These are phyloP conservation scores for Thelaira solivaga DNA, from an alignment of 2,888 invertebrate genomes.

Conservation along the genomic window DNA sequence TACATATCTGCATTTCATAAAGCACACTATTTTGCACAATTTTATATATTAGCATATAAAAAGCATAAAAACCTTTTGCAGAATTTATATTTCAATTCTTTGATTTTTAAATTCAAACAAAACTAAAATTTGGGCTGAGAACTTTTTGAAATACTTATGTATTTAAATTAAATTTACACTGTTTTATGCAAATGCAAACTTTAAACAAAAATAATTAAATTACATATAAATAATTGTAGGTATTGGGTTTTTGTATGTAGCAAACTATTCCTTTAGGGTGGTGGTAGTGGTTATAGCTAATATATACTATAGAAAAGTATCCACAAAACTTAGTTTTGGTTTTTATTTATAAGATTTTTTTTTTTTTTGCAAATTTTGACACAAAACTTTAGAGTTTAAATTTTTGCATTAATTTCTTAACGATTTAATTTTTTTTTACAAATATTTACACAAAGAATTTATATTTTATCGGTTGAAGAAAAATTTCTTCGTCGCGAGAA, in stretches of 20 bases:
- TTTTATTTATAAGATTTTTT: conserved; percentile 14
- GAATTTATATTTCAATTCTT: neutral
- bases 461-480: conserved; percentile 67
- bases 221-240: conserved; percentile 17
- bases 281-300: conserved; percentile 32
- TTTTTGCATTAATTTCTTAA: conserved; percentile 66
- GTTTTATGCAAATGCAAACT: conserved; percentile 33
- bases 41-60: neutral
- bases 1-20: too few relatives aligned
- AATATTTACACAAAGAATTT: conserved; percentile 75
- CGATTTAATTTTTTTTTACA: conserved; percentile 70
- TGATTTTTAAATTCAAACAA: conserved; percentile 3
- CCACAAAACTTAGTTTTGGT: conserved; percentile 35
- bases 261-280: conserved; percentile 25
- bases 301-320: conserved; percentile 30
- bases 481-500: conserved; percentile 72
- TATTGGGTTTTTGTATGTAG: conserved; percentile 13
- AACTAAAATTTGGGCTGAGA: neutral
- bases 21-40: conserved; percentile 23
- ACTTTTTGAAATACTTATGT: neutral
- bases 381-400: conserved; percentile 50
- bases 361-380: conserved; percentile 20
- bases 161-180: conserved; percentile 42
- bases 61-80: conserved; percentile 10
- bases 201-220: conserved; percentile 51